A percentile compares a stretch with the other conserved stretches of the same genome.
phyloP scores from a whole-genome alignment of 1,140 invertebrate species.

The Brachionus manjavacas region DNA sequence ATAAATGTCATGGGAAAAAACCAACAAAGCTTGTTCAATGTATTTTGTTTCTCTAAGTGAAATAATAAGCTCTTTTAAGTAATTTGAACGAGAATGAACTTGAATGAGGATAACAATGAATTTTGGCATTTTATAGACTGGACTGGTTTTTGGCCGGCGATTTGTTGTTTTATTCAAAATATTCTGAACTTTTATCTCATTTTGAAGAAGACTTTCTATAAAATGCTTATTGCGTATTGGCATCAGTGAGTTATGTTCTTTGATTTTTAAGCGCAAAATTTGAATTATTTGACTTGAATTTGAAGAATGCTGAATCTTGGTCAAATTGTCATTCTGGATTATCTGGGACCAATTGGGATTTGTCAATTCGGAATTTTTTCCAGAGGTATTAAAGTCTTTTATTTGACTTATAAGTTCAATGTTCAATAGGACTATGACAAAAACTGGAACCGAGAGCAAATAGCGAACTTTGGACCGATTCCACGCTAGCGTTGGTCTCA shows the following conservation, averaged over 20 bases:
- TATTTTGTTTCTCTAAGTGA: constrained; percentile 78
- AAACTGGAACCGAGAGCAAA: constrained; percentile 8
- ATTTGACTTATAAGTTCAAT: constrained; percentile 26
- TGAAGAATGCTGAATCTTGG: neutral
- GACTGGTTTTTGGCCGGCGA: neutral
- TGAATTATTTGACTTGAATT: neutral
- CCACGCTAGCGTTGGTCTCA: neutral
- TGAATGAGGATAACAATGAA: constrained; percentile 54
- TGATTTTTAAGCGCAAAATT: neutral
- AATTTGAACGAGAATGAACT: constrained; percentile 87
- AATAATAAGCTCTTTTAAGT: constrained; percentile 82
- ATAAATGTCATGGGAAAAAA: constrained; percentile 92
- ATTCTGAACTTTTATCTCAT: neutral
- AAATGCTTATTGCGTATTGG: neutral
- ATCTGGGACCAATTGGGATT: neutral
- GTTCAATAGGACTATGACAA: neutral
- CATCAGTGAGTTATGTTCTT: neutral
- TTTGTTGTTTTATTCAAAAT: neutral
- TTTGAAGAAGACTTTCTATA: neutral
- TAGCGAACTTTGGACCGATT: constrained; percentile 3
- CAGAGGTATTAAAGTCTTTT: neutral
- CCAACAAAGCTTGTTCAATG: constrained; percentile 78
- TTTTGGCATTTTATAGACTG: neutral
- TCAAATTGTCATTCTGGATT: neutral
- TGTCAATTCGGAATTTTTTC: neutral